phyloP scores from a whole-genome alignment of 2,888 invertebrate species.

The Laspeyria flexula region DNA sequence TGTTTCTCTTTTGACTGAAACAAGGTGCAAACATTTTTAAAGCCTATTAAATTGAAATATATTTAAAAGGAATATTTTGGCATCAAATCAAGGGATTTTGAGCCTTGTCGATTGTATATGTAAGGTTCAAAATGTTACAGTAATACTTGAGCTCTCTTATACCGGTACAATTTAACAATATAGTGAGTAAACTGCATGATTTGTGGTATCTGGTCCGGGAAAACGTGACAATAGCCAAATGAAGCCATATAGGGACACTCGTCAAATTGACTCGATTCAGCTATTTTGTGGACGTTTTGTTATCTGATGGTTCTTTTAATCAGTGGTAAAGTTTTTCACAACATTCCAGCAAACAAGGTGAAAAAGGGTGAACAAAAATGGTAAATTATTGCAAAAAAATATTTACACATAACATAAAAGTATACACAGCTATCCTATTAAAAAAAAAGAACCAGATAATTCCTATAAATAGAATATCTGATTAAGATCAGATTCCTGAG shows the following conservation, averaged over 20 bases:
- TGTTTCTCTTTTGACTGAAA: slow-evolving; percentile 2
- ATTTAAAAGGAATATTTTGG: background rate
- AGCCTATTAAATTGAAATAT: background rate
- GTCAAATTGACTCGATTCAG: too few species aligned
- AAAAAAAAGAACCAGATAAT: too few species aligned
- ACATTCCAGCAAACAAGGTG: too few species aligned
- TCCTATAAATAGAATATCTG: too few species aligned
- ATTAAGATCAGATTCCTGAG: too few species aligned
- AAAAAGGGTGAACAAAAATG: too few species aligned
- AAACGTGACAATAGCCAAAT: background rate
- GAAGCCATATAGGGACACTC: background rate
- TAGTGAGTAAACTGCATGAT: background rate
- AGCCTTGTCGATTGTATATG: background rate
- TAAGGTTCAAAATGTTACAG: background rate
- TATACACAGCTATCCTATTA: too few species aligned
- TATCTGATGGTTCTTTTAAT: too few species aligned
- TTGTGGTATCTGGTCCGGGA: background rate
- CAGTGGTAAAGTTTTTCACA: too few species aligned
- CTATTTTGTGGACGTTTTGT: too few species aligned
- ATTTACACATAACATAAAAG: too few species aligned
- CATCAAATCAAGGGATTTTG: background rate
- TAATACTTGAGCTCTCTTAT: background rate
- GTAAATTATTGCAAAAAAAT: too few species aligned
- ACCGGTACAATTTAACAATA: background rate
- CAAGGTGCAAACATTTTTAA: slow-evolving; percentile 1